Evolutionary conservation across 2,888 invertebrate genomes (phyloP), one percentile per base, ranked within the genome.

Genomic region (Amaurobius ferox): DNA sequence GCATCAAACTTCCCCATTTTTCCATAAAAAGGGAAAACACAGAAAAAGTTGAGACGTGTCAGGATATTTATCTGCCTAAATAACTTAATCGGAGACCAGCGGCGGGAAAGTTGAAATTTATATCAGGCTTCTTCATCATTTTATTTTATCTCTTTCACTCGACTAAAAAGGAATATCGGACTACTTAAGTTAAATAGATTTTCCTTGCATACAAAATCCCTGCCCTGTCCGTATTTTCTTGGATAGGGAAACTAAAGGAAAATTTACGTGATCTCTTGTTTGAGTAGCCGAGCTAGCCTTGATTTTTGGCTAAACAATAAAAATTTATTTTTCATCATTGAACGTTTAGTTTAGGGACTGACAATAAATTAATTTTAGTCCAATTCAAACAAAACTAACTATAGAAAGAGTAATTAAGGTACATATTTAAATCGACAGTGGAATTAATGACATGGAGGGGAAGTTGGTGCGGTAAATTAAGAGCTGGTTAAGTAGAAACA

Each of bases 211-310:
- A 70, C 76, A 30, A 72, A 67, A 85, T 85, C 83, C 32, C 66
- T 39, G 23, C 66, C 35, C 70, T 70, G 70, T 76, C 81, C 70
- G 81, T 67, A 77, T 85, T 72, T 85, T 85, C 77, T 72, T 66
- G 76, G 77, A 77, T 85, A 77, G 77, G 48, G 76, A 71, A 35
- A 44, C 6, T 23, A 16, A 23, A 61, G 66, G 77, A 76, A 85
- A 85, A 85, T 85, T 85, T 85, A 77, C 83, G 83, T 85, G 77
- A 85, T 85, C 77, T 72, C 64, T 72, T 55, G 77, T 85, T 77
- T 77, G 83, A 85, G 71, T 68, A 85, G 83, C 71, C 19, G 67
- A 85, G 77, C 77, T 85, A 85, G 83, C 70, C 73, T 68, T 76
- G 55, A 55, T 55, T 55, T 55, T 39, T 62, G 64, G 62, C 70